Evolutionary conservation across 2,797 vertebrate species (phyloP).

Genomic region (Ptychadena robeensis): DNA sequence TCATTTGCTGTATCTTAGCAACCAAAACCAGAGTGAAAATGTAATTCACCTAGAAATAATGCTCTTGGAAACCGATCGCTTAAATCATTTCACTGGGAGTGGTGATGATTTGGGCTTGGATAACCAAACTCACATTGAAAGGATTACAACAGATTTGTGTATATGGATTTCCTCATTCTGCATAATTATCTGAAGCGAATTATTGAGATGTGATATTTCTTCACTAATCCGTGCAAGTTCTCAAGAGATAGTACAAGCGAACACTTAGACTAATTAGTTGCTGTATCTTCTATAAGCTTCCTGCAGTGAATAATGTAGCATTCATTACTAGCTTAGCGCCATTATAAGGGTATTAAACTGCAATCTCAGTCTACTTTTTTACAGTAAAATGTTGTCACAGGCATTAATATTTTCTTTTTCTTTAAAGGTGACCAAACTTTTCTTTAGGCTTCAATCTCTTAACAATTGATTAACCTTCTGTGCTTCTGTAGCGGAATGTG

Average conservation of each 20-base stretch:
- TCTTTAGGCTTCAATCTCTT: not conserved
- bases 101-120: slow-evolving; percentile 67
- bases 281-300: not conserved
- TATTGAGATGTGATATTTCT: slow-evolving; percentile 24
- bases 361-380: not conserved
- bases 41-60: slow-evolving; percentile 74
- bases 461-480: not conserved
- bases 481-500: not conserved
- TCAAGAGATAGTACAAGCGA: not conserved
- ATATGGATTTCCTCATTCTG: slow-evolving; percentile 63
- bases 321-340: not conserved
- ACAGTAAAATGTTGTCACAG: not conserved
- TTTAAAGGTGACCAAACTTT: not conserved
- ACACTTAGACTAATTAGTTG: not conserved
- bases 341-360: not conserved
- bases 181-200: slow-evolving; percentile 50
- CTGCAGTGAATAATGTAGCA: not conserved
- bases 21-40: slow-evolving; percentile 69
- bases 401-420: not conserved
- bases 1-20: slow-evolving; percentile 76
- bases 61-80: slow-evolving; percentile 70
- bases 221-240: not conserved
- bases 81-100: slow-evolving; percentile 66
- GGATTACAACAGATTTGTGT: slow-evolving; percentile 64
- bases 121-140: slow-evolving; percentile 60